phyloP scores from a whole-genome alignment of 2,113 vertebrate species.

The Cettia cetti region DNA sequence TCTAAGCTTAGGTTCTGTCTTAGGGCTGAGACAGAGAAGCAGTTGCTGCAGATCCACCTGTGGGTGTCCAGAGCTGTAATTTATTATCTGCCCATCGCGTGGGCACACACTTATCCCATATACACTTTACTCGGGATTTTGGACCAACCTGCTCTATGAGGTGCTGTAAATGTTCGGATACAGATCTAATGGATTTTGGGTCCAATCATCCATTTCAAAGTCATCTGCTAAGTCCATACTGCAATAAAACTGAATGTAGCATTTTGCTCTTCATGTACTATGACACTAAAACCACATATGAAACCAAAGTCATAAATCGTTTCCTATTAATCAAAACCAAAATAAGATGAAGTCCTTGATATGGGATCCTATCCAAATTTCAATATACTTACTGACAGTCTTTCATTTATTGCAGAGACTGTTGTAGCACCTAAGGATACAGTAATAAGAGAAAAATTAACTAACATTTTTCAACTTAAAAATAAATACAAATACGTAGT shows the following conservation, averaged over 20 bases:
- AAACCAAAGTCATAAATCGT: not conserved
- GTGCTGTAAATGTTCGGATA: not conserved
- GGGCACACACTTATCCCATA: not conserved
- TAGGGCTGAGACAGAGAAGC: not conserved
- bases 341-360: not conserved
- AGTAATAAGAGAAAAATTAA: not conserved
- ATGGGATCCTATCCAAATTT: not conserved
- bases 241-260: not conserved
- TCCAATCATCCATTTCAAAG: not conserved
- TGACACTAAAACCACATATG: not conserved
- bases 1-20: not conserved
- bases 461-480: not conserved
- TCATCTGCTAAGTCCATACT: not conserved
- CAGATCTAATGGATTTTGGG: not conserved
- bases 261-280: not conserved
- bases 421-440: not conserved
- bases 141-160: not conserved
- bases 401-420: not conserved
- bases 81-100: accelerated
- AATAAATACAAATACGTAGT: not conserved
- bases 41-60: not conserved
- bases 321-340: not conserved
- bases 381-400: not conserved
- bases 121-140: not conserved
- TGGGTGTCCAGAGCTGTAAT: not conserved